Conservation (phyloP, 1,140 invertebrate species). For the Drosophila athabasca region DNA sequence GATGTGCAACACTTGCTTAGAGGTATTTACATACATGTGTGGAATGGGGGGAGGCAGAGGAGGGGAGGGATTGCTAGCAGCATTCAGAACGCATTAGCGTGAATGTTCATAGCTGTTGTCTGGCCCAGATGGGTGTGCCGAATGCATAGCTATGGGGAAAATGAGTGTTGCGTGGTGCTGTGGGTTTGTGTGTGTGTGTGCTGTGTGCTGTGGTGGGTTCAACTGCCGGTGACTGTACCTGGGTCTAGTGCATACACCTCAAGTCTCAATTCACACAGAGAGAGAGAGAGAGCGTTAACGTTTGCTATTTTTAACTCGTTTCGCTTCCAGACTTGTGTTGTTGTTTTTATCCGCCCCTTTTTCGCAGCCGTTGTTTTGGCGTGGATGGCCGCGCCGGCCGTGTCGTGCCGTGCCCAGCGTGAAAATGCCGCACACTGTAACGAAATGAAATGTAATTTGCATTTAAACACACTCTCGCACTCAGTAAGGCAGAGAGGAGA, state of each 20-base stretch:
- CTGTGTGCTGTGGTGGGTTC: conserved; percentile 28
- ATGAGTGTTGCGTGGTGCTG: neutral
- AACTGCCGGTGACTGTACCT: conserved; percentile 40
- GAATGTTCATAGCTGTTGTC: conserved; percentile 75
- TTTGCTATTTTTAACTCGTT: conserved; percentile 78
- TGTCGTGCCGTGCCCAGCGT: conserved; percentile 53
- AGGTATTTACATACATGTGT: conserved; percentile 37
- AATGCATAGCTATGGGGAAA: conserved; percentile 14
- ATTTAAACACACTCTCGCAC: conserved; percentile 61
- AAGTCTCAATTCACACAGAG: conserved; percentile 49
- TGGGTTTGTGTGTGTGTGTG: neutral
- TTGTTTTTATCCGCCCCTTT: conserved; percentile 8
- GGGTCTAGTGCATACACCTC: conserved; percentile 73
- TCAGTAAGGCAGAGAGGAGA: conserved; percentile 11
- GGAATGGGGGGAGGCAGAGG: neutral
- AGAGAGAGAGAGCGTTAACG: conserved; percentile 48
- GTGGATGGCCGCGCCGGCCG: conserved; percentile 7
- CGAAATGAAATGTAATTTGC: conserved; percentile 81
- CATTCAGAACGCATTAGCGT: conserved; percentile 77
- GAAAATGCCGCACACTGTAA: conserved; percentile 74
- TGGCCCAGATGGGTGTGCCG: conserved; percentile 25
- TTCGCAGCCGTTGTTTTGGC: conserved; percentile 12
- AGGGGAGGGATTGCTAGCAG: conserved; percentile 31
- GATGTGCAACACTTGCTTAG: conserved; percentile 40
- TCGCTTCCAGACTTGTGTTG: conserved; percentile 56